A percentile compares a stretch with the other conserved stretches of the same genome.
phyloP scores from a whole-genome alignment of 2,888 invertebrate species.

The Boloria euphrosyne region DNA sequence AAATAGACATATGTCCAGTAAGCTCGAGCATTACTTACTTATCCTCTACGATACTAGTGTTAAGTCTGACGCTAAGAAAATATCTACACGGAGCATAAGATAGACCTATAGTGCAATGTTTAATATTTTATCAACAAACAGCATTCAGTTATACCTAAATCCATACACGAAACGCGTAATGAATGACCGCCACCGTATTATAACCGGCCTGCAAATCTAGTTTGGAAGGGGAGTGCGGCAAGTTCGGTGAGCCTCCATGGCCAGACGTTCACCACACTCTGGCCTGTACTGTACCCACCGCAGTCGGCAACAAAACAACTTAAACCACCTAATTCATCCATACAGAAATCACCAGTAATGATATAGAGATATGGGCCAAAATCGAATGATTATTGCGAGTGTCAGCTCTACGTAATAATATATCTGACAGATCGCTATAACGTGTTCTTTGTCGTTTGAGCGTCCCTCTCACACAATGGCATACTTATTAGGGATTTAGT shows the following conservation, averaged over 20 bases:
- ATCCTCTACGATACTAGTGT: too few relatives aligned
- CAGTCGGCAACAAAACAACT: conserved; percentile 45
- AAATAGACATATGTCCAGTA: too few relatives aligned
- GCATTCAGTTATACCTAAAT: conserved; percentile 56
- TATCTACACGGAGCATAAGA: neutral
- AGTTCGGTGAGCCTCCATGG: conserved; percentile 81
- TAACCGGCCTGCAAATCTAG: conserved; percentile 80
- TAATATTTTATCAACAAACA: conserved; percentile 32
- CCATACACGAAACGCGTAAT: conserved; percentile 73
- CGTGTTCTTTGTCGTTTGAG: conserved; percentile 80
- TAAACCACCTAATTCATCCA: conserved; percentile 44
- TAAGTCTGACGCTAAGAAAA: too few relatives aligned
- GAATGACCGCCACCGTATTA: conserved; percentile 74
- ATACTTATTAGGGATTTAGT: conserved; percentile 83
- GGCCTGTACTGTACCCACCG: conserved; percentile 66
- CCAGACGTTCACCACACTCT: conserved; percentile 80
- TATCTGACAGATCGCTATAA: conserved; percentile 74
- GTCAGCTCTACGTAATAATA: conserved; percentile 44
- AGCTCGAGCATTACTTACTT: too few relatives aligned
- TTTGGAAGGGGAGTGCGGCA: conserved; percentile 79
- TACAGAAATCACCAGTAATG: conserved; percentile 42
- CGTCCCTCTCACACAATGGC: conserved; percentile 82
- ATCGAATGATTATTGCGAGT: conserved; percentile 35
- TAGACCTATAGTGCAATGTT: conserved; percentile 1
- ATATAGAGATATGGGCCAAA: conserved; percentile 31